Percentiles rank a stretch among this genome's conserved stretches.
Conservation (phyloP, 2,797 vertebrate genomes). For the Lepidocolaptes lacrymiger region DNA sequence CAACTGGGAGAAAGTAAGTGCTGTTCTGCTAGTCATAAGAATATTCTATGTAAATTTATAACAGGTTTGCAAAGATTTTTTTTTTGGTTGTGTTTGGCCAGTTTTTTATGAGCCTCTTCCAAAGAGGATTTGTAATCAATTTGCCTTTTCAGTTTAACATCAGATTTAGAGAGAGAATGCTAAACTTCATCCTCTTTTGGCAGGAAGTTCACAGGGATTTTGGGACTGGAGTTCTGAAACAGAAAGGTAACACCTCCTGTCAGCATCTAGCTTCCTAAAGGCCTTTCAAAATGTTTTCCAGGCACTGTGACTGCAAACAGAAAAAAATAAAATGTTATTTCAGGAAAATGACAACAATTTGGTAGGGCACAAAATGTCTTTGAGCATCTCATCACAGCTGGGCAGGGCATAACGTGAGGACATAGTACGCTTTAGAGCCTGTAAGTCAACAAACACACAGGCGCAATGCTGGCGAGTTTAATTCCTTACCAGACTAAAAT, state of each 20-base stretch:
- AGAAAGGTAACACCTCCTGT: conserved; percentile 28
- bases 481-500: neutral
- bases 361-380: neutral
- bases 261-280: conserved; percentile 53
- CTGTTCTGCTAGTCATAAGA: neutral
- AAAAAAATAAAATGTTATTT: neutral
- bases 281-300: conserved; percentile 42
- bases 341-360: neutral
- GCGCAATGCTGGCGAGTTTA: neutral
- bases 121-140: conserved; percentile 58
- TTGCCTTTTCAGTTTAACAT: conserved; percentile 45
- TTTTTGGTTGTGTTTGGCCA: neutral
- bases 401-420: neutral
- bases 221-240: conserved; percentile 38
- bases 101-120: conserved; percentile 12
- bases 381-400: neutral
- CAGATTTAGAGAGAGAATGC: conserved; percentile 43
- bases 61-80: neutral
- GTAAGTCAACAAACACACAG: neutral
- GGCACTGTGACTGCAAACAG: conserved; percentile 25
- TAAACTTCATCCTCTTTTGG: conserved; percentile 43
- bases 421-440: neutral
- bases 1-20: neutral
- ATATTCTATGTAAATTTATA: neutral
- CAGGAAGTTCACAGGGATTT: conserved; percentile 48